A percentile compares a stretch with the other conserved stretches of the same genome.
Evolutionary conservation across 2,888 invertebrate species (phyloP).

Genomic region (Seladonia tumulorum): DNA sequence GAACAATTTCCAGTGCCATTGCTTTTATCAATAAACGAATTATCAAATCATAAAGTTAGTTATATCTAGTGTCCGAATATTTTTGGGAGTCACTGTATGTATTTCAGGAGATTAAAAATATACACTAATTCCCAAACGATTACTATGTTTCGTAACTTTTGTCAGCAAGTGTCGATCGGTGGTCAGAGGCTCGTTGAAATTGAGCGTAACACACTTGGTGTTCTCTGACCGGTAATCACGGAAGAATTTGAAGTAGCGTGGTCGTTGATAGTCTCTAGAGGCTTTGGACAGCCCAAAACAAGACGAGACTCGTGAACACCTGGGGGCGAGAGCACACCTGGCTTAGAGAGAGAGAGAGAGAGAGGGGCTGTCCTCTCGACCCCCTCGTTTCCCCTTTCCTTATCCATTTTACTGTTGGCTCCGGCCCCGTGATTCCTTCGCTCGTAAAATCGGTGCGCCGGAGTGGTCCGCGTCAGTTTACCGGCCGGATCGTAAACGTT

Average conservation of each 20-base stretch:
- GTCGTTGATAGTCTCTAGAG: neutral
- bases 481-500: conserved; percentile 65
- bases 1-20: no score
- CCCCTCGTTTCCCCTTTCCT: neutral
- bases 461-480: conserved; percentile 67
- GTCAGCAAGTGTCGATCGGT: no score
- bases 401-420: conserved; percentile 32
- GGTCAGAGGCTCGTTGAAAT: neutral
- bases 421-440: conserved; percentile 36
- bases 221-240: neutral
- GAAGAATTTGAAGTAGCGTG: neutral
- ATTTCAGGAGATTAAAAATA: no score
- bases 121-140: no score
- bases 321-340: conserved; percentile 10
- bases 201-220: neutral
- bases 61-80: no score
- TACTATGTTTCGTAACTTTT: no score
- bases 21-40: no score
- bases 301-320: neutral
- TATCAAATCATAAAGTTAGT: no score
- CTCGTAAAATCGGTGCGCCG: conserved; percentile 62
- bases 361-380: neutral
- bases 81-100: no score
- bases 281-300: neutral
- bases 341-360: neutral